phyloP scores from a whole-genome alignment of 1,140 invertebrate species.

The Subanguina moxae region DNA sequence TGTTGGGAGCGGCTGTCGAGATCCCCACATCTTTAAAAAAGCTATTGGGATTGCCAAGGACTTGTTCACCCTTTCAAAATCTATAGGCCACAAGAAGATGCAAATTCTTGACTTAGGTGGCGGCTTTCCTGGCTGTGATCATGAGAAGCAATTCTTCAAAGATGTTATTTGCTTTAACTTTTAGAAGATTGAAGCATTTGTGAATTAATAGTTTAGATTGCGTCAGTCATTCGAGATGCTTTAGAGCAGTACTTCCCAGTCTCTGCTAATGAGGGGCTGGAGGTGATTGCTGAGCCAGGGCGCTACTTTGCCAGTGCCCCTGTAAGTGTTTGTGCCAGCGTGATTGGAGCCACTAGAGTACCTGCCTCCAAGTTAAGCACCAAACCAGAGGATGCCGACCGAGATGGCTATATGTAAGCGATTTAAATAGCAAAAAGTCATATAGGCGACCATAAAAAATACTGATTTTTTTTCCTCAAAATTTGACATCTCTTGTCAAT shows the following conservation, averaged over 20 bases:
- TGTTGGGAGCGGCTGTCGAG: slow-evolving; percentile 62
- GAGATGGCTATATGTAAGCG: slow-evolving; percentile 69
- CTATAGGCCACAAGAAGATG: slow-evolving; percentile 60
- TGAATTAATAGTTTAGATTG: slow-evolving; percentile 63
- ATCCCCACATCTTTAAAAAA: slow-evolving; percentile 60
- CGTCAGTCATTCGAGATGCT: slow-evolving; percentile 70
- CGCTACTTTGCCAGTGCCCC: slow-evolving; percentile 88
- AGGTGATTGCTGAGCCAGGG: slow-evolving; percentile 89
- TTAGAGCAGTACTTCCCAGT: slow-evolving; percentile 75
- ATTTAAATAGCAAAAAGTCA: too few species aligned
- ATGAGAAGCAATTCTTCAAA: slow-evolving; percentile 59
- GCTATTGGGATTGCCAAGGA: slow-evolving; percentile 60
- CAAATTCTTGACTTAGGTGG: slow-evolving; percentile 63
- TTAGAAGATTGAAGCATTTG: not conserved
- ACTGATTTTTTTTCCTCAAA: too few species aligned
- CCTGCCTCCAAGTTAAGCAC: slow-evolving; percentile 44
- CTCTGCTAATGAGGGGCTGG: slow-evolving; percentile 62
- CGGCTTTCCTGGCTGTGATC: slow-evolving; percentile 61
- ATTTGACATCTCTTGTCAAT: too few species aligned
- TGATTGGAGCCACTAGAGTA: slow-evolving; percentile 75
- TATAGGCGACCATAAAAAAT: too few species aligned
- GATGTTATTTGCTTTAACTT: slow-evolving; percentile 51
- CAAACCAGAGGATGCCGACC: slow-evolving; percentile 51
- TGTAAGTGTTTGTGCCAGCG: slow-evolving; percentile 79
- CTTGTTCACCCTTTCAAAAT: slow-evolving; percentile 58